Base-by-base conservation (phyloP, 37 sponge, comb jelly and placozoan genomes). In the Aplysina aerophoba region DNA sequence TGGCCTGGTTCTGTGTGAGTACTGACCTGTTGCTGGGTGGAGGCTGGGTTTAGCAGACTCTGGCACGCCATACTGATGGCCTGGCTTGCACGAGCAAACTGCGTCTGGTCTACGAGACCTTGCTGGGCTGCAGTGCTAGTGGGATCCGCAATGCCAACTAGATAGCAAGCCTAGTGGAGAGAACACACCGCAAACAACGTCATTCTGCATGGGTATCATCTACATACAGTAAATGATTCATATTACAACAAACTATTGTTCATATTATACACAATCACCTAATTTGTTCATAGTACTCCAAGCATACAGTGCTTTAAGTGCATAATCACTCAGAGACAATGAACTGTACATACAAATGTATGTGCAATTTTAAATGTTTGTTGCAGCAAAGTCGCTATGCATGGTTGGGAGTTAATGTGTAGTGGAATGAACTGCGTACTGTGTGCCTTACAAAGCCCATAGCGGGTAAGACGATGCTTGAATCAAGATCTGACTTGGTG, bases 61-160 rank as follows among this genome's bases (percentile, higher is more conserved):
- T 96, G 91, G 58, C 97, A 96, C 0, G 97, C 98, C 66, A 80
- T 84, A 59, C 83, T 78, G 65, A 94, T 94, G n/a, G 95, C 93
- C 56, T 97, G 95, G 28, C 85, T 74, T 25, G 92, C 92, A 60
- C 95, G 63, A 34, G 97, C 95, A 87, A 90, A 94, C 89, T 94
- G 89, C 5, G 87, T 78, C 57, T 92, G 91, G 60, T 97, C 97
- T 3, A 97, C 89, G 15, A 97, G 93, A 0, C 97, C 99, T 5
- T 95, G 96, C 0, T 82, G 83, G 55, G 96, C 95, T 0, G 95
- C 93, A 55, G 81, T 90, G 71, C 97, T 96, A 72, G 85, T 88
- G 41, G 96, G 92, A 72, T 98, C 99, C 20, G 95, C 93, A 4
- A 98, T 91, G 6, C 95, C 99, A 54, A 98, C 95, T 27, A 98